Base-by-base conservation (phyloP, 2,888 invertebrate species). In the Eupithecia subfuscata region DNA sequence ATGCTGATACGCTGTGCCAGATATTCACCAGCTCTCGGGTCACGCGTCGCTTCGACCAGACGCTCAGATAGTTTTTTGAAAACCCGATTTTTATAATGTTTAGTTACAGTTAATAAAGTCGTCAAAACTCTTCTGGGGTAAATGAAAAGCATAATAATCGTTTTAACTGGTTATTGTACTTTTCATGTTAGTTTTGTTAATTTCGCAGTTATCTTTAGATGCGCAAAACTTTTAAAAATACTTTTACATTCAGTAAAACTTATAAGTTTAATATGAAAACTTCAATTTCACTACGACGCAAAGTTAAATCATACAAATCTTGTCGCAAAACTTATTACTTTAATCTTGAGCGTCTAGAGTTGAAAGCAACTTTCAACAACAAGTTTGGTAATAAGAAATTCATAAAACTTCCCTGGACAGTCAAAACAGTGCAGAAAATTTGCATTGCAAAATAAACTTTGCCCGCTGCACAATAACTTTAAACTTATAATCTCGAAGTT, bases 351-450 rank as follows among this genome's bases (percentile, higher is more conserved):
- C 70, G 64, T 67, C 65, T 30, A 37, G 68, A 37, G 68, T 25
- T 74, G 63, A 74, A 74, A 40, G 30, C 60, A 45, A 68, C 25
- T 68, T 69, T 60, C 34, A 75, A 73, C 71, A 37, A 71, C 64
- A 75, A 71, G 65, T 76, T 76, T 37, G 12, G 48, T 69, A 76
- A 74, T 74, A 77, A 70, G 60, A 77, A 78, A 76, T 75, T 74
- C 76, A 76, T 74, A 68, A 71, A 73, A 77, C 70, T 77, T 77
- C 43, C 18, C 30, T 52, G 72, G 75, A 70, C 74, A 73, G 70
- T 73, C 73, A 78, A 78, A 78, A 78, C 73, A 76, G 75, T 70
- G 73, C 67, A 67, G 71, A 45, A 68, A 77, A 77, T 77, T 75
- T 75, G 73, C 74, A 75, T 64, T 73, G 70, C 74, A 73, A 77